Percentiles rank a stretch among this genome's conserved stretches.
Conservation (phyloP, 2,888 invertebrate genomes). For the Tenthredo notha region DNA sequence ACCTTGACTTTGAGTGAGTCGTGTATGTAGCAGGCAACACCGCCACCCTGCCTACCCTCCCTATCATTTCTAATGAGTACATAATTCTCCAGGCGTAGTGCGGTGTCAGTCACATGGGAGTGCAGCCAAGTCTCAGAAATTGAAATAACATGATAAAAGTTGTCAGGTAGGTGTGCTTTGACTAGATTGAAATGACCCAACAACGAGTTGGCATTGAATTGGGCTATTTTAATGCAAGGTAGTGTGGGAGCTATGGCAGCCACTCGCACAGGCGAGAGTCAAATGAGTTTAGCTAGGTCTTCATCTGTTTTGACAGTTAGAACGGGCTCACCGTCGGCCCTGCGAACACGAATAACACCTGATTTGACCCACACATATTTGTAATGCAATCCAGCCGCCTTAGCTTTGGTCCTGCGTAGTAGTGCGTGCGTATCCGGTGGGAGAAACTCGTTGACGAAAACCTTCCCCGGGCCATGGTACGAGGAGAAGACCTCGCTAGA, state of each 20-base stretch:
- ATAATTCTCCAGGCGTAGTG: neutral
- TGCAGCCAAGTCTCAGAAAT: neutral
- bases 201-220: neutral
- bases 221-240: neutral
- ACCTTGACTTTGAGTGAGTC: neutral
- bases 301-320: neutral
- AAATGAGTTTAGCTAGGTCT: neutral
- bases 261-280: neutral
- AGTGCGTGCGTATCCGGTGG: neutral
- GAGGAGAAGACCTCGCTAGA: neutral
- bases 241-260: neutral
- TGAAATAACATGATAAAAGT: neutral
- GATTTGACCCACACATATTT: neutral
- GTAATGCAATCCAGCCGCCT: neutral
- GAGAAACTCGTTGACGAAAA: neutral
- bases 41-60: neutral
- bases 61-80: neutral
- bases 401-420: neutral
- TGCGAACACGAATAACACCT: neutral
- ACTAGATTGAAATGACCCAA: neutral
- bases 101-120: neutral
- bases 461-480: neutral
- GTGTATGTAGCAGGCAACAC: neutral
- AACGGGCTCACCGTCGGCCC: neutral
- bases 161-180: neutral